These are phyloP conservation scores for Tenodera sinensis DNA, from an alignment of 2,888 invertebrate species.

Conservation along the genomic window DNA sequence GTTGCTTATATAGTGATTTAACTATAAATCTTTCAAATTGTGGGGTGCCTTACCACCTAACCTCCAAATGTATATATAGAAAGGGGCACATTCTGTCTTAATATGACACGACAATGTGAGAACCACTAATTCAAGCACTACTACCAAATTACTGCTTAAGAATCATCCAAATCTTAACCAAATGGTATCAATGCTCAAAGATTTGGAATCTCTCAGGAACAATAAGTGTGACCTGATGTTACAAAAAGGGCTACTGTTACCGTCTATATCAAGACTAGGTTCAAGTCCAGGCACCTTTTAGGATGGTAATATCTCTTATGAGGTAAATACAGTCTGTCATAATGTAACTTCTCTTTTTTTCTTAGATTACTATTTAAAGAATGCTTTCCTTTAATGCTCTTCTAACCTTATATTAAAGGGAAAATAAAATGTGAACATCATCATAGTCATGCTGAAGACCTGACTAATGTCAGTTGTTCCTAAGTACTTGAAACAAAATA, in stretches of 20 bases:
- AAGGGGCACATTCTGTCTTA: too few species aligned
- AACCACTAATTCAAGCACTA: neutral
- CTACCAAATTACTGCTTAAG: neutral
- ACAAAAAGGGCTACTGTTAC: neutral
- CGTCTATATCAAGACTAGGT: neutral
- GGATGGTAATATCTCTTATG: neutral
- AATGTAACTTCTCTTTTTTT: neutral
- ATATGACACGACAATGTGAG: neutral
- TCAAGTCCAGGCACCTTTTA: neutral
- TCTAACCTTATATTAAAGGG: too few species aligned
- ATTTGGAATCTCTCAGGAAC: neutral
- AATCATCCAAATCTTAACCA: neutral
- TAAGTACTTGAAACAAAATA: too few species aligned
- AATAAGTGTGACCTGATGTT: neutral
- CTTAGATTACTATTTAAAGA: too few species aligned
- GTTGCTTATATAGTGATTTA: too few species aligned
- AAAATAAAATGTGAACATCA: too few species aligned
- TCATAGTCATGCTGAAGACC: too few species aligned
- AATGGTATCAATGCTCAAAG: neutral
- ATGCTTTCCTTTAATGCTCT: too few species aligned
- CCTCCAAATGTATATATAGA: too few species aligned
- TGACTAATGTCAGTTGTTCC: too few species aligned
- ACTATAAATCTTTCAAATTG: too few species aligned
- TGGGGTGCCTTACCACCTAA: too few species aligned
- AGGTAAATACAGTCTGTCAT: neutral